These are phyloP conservation scores for Micromussa lordhowensis DNA, from an alignment of 92 coral and sea anemone genomes.

Conservation along the genomic window DNA sequence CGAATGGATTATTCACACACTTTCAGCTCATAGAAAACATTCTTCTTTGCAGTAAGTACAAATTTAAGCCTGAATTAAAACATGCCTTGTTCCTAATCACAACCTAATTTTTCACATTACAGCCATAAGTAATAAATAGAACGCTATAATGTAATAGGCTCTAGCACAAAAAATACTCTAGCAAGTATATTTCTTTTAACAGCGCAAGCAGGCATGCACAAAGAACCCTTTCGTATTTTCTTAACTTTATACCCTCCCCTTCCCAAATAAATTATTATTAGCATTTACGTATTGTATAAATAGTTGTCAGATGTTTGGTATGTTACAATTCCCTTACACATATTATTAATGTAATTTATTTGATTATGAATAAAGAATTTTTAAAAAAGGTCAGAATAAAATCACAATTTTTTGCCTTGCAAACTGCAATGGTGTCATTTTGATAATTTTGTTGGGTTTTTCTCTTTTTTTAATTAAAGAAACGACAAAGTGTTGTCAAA, in stretches of 20 bases:
- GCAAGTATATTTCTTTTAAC: slow-evolving; percentile 8
- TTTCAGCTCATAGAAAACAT: not conserved
- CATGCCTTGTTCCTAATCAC: not conserved
- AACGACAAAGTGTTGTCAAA: not conserved
- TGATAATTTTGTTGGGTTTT: not conserved
- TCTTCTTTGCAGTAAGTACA: not conserved
- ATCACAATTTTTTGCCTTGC: slow-evolving; percentile 22
- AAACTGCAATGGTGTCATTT: slow-evolving; percentile 9
- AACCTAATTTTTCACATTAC: not conserved
- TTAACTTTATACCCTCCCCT: slow-evolving; percentile 11
- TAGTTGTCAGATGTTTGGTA: not conserved
- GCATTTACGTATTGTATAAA: slow-evolving; percentile 10
- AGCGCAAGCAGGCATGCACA: not conserved
- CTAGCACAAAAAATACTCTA: slow-evolving; percentile 18
- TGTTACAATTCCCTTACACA: not conserved
- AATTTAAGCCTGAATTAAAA: not conserved
- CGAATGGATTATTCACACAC: not conserved
- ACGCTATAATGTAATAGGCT: not conserved
- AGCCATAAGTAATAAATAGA: slow-evolving; percentile 16
- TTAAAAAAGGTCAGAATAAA: not conserved
- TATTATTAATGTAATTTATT: not conserved
- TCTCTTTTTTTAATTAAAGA: not conserved
- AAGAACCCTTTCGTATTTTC: not conserved
- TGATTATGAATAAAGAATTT: not conserved
- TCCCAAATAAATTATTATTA: slow-evolving; percentile 54